Evolutionary conservation across 92 coral and sea anemone genomes (phyloP).

Genomic region (Palythoa grandis): DNA sequence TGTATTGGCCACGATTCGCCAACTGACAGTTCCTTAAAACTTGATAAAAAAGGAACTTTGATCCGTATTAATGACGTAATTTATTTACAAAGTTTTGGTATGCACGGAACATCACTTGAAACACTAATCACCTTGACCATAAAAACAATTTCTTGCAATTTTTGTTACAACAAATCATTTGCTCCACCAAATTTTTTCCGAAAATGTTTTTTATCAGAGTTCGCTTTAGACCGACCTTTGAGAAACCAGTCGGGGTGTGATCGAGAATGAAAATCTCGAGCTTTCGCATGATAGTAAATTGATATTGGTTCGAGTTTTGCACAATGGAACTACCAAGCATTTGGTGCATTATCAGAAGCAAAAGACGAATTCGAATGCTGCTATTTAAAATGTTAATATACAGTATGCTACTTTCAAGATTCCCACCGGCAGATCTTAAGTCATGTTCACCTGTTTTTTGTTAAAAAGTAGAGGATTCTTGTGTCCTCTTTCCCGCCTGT

Average conservation of each 20-base stretch:
- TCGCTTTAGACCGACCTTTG: too few relatives aligned
- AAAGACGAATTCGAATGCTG: too few relatives aligned
- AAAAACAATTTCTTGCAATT: background rate
- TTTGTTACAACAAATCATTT: background rate
- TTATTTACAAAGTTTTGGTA: conserved; percentile 1
- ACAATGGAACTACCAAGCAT: background rate
- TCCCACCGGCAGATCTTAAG: too few relatives aligned
- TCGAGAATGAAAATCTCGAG: background rate
- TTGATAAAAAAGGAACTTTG: background rate
- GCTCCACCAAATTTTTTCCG: background rate
- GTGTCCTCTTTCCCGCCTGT: too few relatives aligned
- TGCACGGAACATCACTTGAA: conserved; percentile 10
- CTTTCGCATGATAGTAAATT: background rate
- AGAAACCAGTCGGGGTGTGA: too few relatives aligned
- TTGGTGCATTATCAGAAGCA: too few relatives aligned
- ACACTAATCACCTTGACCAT: background rate
- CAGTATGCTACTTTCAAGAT: too few relatives aligned
- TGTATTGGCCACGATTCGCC: background rate
- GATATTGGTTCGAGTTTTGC: background rate
- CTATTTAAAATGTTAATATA: too few relatives aligned
- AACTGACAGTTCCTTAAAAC: background rate
- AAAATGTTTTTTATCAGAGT: background rate
- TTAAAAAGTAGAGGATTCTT: too few relatives aligned
- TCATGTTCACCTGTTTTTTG: too few relatives aligned
- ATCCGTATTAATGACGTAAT: background rate